These are phyloP conservation scores for Heteromurus nitidus DNA, from an alignment of 2,888 invertebrate genomes.

Conservation along the genomic window DNA sequence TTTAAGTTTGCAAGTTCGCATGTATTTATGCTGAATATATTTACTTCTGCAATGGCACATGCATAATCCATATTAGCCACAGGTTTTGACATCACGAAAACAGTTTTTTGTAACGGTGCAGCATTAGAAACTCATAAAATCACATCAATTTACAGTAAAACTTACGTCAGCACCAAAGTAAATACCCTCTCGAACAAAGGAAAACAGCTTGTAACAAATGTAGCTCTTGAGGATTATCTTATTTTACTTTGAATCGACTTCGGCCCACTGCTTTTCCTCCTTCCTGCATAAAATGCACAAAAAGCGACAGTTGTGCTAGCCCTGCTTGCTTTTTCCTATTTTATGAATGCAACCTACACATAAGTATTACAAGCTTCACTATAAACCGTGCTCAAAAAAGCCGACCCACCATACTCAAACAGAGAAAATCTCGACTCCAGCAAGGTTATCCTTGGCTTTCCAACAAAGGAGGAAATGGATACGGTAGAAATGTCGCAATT, in stretches of 20 bases:
- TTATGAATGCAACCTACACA: too few species aligned
- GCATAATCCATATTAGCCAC: too few species aligned
- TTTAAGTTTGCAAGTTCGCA: too few species aligned
- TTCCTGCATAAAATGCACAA: neutral
- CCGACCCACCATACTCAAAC: conserved; percentile 14
- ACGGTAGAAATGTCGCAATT: conserved; percentile 56
- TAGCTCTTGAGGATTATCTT: conserved; percentile 55
- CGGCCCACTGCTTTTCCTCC: too few species aligned
- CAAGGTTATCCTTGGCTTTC: conserved; percentile 7
- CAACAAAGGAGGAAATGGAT: conserved; percentile 39
- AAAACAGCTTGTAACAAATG: conserved; percentile 51
- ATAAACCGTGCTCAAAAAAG: neutral
- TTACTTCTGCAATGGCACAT: too few species aligned
- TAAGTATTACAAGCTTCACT: too few species aligned
- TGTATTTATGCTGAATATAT: too few species aligned
- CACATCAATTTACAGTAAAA: conserved; percentile 19
- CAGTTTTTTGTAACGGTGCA: neutral
- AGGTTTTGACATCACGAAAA: too few species aligned
- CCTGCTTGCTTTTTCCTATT: neutral
- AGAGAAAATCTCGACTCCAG: conserved; percentile 10
- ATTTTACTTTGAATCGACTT: conserved; percentile 50
- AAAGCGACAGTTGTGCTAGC: neutral
- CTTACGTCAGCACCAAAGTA: conserved; percentile 21
- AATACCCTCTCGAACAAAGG: conserved; percentile 25
- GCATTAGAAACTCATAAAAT: neutral